Percentiles rank a stretch among this genome's conserved stretches.
Conservation (phyloP, 2,888 invertebrate species). For the Amphipoea oculea region DNA sequence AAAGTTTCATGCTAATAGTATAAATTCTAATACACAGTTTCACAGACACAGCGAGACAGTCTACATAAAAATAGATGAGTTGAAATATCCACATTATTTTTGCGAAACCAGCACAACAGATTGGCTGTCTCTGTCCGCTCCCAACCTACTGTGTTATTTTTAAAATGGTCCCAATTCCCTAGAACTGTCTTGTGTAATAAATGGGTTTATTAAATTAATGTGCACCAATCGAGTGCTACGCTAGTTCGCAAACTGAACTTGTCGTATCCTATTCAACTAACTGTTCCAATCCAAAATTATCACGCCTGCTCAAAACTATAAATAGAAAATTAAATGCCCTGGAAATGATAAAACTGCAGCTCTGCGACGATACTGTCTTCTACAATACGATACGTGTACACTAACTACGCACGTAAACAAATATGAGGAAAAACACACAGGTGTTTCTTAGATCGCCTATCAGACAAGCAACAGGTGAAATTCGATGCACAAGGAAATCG, state of each 20-base stretch:
- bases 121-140: slow-evolving; percentile 75
- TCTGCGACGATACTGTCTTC: slow-evolving; percentile 39
- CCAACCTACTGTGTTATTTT: slow-evolving; percentile 82
- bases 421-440: slow-evolving; percentile 79
- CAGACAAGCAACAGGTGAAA: slow-evolving; percentile 85
- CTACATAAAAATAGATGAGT: slow-evolving; percentile 79
- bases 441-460: slow-evolving; percentile 65
- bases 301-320: slow-evolving; percentile 79
- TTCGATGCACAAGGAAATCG: slow-evolving; percentile 68
- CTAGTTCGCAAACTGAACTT: slow-evolving; percentile 54
- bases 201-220: slow-evolving; percentile 62
- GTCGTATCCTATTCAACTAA: slow-evolving; percentile 59
- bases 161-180: slow-evolving; percentile 81
- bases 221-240: slow-evolving; percentile 57
- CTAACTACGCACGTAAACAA: slow-evolving; percentile 62
- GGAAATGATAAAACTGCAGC: slow-evolving; percentile 79
- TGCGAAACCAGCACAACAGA: slow-evolving; percentile 76
- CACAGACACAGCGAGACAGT: slow-evolving; percentile 60
- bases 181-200: slow-evolving; percentile 71
- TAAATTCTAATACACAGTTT: slow-evolving; percentile 58
- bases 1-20: slow-evolving; percentile 19
- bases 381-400: slow-evolving; percentile 56
- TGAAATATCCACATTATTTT: slow-evolving; percentile 80
- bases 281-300: slow-evolving; percentile 80
- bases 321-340: slow-evolving; percentile 85